Evolutionary conservation across 2,888 invertebrate species (phyloP).

Genomic region (Cosmia pyralina): DNA sequence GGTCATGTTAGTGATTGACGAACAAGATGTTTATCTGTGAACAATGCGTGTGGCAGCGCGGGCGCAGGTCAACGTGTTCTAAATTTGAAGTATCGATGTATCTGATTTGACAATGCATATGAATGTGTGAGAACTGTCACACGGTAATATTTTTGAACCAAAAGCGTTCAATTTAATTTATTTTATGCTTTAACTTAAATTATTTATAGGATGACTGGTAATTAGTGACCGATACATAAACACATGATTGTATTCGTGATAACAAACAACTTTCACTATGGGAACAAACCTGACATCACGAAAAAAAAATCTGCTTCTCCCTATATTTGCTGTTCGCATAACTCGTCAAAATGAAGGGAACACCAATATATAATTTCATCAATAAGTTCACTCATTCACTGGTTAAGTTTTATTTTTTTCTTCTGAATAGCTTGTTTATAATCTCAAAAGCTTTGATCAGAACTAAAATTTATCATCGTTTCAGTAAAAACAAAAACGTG

Average conservation of each 20-base stretch:
- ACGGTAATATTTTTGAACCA: slow-evolving; percentile 45
- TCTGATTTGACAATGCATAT: slow-evolving; percentile 69
- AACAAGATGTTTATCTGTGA: slow-evolving; percentile 84
- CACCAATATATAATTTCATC: no score
- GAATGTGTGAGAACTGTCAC: slow-evolving; percentile 67
- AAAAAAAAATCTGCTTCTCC: no score
- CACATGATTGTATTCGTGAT: no score
- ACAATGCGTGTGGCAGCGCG: slow-evolving; percentile 85
- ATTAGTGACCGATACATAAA: no score
- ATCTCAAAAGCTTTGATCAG: slow-evolving; percentile 1
- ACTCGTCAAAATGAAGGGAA: no score
- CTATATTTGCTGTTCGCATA: no score
- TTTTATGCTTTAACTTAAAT: no score
- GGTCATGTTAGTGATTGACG: slow-evolving; percentile 80
- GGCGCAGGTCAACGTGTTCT: slow-evolving; percentile 68
- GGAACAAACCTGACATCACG: no score
- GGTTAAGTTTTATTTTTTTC: not conserved
- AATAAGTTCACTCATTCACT: not conserved
- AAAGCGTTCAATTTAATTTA: not conserved
- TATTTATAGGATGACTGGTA: no score
- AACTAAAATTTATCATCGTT: slow-evolving; percentile 18
- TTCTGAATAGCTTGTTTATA: not conserved
- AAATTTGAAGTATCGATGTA: slow-evolving; percentile 76
- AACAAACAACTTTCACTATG: no score
- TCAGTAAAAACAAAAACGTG: slow-evolving; percentile 49